These are phyloP conservation scores for Neotoma lepida DNA, from an alignment of 2,113 vertebrate species.

Conservation along the genomic window DNA sequence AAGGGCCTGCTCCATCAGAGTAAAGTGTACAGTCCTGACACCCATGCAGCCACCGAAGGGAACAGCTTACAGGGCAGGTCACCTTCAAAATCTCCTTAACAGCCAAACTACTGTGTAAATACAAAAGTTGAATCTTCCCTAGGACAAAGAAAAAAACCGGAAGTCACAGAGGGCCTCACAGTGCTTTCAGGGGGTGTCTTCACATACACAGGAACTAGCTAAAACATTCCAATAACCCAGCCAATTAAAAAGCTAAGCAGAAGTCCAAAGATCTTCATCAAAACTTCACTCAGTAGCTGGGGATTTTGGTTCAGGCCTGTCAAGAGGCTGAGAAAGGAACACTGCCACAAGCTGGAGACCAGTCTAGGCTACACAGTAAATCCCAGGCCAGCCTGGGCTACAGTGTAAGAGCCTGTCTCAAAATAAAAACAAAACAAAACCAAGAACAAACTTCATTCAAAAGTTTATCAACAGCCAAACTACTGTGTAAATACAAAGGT, in stretches of 20 bases:
- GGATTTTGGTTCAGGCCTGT: background rate
- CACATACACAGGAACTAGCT: background rate
- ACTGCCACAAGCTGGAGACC: background rate
- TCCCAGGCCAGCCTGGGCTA: background rate
- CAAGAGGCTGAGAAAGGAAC: background rate
- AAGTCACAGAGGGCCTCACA: no score
- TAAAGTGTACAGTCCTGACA: no score
- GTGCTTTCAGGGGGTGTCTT: background rate
- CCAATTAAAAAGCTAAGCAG: background rate
- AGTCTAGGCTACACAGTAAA: background rate
- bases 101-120: background rate
- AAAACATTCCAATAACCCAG: background rate
- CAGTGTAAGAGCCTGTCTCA: background rate
- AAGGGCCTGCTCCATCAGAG: accelerated
- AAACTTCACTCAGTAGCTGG: background rate
- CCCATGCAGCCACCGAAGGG: background rate
- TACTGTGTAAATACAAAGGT: background rate
- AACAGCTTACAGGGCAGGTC: no score
- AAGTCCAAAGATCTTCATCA: background rate
- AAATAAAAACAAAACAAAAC: background rate
- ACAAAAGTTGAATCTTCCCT: background rate
- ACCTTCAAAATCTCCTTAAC: background rate
- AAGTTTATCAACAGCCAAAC: background rate
- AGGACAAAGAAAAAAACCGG: background rate
- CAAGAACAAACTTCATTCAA: background rate